Evolutionary conservation across 2,888 invertebrate genomes (phyloP).

Genomic region (Ormyrus thymus): DNA sequence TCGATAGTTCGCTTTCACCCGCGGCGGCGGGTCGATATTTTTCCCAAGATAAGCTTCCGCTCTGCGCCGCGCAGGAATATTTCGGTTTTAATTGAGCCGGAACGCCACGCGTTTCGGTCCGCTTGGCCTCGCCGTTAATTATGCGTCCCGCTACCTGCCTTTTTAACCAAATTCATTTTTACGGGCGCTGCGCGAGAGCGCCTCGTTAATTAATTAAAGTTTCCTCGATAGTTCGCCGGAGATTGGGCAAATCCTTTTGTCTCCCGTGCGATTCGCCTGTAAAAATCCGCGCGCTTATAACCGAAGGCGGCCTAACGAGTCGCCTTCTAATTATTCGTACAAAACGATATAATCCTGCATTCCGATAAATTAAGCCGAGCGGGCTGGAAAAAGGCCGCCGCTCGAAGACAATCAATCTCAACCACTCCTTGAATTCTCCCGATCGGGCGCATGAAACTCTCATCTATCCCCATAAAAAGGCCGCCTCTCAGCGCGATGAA

Average conservation of each 20-base stretch:
- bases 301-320: too few species aligned
- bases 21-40: slow-evolving; percentile 32
- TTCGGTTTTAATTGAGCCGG: slow-evolving; percentile 44
- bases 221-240: not conserved
- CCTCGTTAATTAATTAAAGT: slow-evolving; percentile 36
- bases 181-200: not conserved
- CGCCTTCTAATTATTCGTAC: too few species aligned
- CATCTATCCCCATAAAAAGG: too few species aligned
- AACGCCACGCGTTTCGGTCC: not conserved
- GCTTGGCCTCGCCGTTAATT: slow-evolving; percentile 24
- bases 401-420: too few species aligned
- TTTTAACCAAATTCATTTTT: slow-evolving; percentile 43
- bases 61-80: not conserved
- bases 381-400: too few species aligned
- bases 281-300: too few species aligned
- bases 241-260: not conserved
- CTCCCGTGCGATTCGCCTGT: not conserved
- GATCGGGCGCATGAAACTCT: too few species aligned
- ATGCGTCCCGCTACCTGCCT: slow-evolving; percentile 2
- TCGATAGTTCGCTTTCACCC: slow-evolving; percentile 35
- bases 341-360: too few species aligned
- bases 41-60: slow-evolving; percentile 40
- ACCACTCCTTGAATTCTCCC: too few species aligned
- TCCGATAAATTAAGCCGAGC: too few species aligned
- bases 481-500: too few species aligned